Base-by-base conservation (phyloP, 2,888 invertebrate genomes). In the Diadegma fenestrale region DNA sequence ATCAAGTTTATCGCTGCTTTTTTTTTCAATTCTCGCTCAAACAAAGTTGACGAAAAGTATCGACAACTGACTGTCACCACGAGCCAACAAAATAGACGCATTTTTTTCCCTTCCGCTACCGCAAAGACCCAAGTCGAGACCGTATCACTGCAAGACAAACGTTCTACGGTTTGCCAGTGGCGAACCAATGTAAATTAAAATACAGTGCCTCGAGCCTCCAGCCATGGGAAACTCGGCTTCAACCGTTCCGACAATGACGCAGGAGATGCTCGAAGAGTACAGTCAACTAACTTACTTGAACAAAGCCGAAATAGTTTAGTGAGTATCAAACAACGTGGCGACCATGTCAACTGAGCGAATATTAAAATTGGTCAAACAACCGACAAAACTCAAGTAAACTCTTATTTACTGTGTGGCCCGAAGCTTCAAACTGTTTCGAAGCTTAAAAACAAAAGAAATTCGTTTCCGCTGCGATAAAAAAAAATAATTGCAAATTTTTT, bases 221-320 rank as follows among this genome's bases (percentile, higher is more conserved):
- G 63, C 64, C 33, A 95, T 96, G 96, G 96, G 96, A 43, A 90
- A 91, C 81, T 93, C 93, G 8, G 77, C 19, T 76, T 94, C 95
- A 64, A 94, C 94, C 8, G 95, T 94, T 87, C 93, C 94, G 5
- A 94, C 95, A 54, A 92, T 96, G 68, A 95, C 95, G 0, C 94
- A 95, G 90, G 95, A 96, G 87, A 88, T 95, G 71, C 89, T 96
- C 61, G 95, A 96, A 84, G 96, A 96, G 72, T 96, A 96, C 88
- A 93, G 94, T 0, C 93, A 95, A 58, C 91, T 96, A 76, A 96
- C 96, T 0, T 96, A 96, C 93, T 92, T 96, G 80, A 95, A 93
- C 79, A 95, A 95, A 92, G 94, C 94, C 45, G 96, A 96, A 94
- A 95, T 96, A 91, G 89, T 95, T 72, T 94, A 95, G 96, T 96